Conservation (phyloP, 2,888 invertebrate species). For the Callosobruchus maculatus region DNA sequence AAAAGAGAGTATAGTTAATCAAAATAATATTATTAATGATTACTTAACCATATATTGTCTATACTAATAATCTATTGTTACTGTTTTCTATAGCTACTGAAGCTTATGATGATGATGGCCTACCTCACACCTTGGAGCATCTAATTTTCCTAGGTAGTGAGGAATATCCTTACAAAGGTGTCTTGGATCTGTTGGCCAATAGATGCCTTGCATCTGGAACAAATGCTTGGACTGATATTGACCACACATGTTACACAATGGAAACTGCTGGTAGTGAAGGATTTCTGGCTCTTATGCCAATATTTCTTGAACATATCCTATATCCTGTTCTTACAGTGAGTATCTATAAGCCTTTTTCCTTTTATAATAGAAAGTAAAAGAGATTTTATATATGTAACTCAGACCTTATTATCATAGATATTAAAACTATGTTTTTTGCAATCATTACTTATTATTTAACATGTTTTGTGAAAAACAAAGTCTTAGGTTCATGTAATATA, state of each 20-base stretch:
- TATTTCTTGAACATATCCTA: constrained; percentile 87
- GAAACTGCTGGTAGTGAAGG: constrained; percentile 84
- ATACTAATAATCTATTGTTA: not conserved
- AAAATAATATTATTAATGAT: no score
- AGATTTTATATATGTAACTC: no score
- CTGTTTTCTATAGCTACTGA: constrained; percentile 68
- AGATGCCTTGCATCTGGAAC: constrained; percentile 88
- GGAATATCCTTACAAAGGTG: constrained; percentile 85
- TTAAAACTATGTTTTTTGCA: no score
- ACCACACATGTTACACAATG: constrained; percentile 88
- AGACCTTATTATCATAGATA: no score
- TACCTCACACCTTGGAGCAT: constrained; percentile 91
- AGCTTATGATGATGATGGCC: constrained; percentile 86
- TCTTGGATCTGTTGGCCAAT: constrained; percentile 84
- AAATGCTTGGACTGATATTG: constrained; percentile 84
- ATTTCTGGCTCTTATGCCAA: constrained; percentile 82
- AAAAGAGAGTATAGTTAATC: no score
- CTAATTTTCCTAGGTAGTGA: constrained; percentile 88
- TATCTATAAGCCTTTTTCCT: constrained; percentile 5
- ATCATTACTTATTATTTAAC: no score
- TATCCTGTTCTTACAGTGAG: constrained; percentile 73
- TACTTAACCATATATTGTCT: no score
- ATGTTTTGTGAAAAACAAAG: no score
- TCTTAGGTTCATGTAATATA: no score
- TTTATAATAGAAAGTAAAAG: no score